Conservation (phyloP, 2,888 invertebrate genomes). For the Callyntrura sp. region DNA sequence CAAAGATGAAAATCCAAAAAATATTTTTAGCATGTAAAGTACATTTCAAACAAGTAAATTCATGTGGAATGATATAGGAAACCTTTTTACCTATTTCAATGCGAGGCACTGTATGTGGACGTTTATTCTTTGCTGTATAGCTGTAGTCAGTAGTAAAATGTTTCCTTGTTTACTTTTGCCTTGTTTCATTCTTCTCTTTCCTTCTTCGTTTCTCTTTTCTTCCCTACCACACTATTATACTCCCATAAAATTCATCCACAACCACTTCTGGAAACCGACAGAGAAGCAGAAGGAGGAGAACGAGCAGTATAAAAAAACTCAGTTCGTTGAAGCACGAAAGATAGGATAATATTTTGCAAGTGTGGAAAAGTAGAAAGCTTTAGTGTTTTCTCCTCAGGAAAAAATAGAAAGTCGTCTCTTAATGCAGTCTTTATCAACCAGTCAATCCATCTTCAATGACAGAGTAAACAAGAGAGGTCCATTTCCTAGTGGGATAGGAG, state of each 20-base stretch:
- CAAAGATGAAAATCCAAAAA: conserved; percentile 40
- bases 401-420: conserved; percentile 63
- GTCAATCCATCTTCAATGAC: conserved; percentile 78
- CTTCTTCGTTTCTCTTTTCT: background rate
- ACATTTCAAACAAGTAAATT: background rate
- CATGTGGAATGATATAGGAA: background rate
- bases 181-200: conserved; percentile 33
- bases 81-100: too few relatives aligned
- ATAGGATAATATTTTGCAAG: conserved; percentile 77
- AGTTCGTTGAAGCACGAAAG: conserved; percentile 69
- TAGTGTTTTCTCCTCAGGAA: conserved; percentile 52
- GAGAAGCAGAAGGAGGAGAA: background rate
- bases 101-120: background rate
- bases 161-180: conserved; percentile 52
- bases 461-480: conserved; percentile 74
- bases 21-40: conserved; percentile 11
- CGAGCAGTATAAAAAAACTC: conserved; percentile 31
- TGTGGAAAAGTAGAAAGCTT: conserved; percentile 63
- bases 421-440: conserved; percentile 77
- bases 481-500: conserved; percentile 4
- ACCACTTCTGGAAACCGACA: conserved; percentile 58
- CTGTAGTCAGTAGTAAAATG: conserved; percentile 2
- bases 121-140: background rate
- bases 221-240: conserved; percentile 28
- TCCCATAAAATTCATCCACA: conserved; percentile 50